Base-by-base conservation (phyloP, 2,888 invertebrate species). In the Morpho helenor region DNA sequence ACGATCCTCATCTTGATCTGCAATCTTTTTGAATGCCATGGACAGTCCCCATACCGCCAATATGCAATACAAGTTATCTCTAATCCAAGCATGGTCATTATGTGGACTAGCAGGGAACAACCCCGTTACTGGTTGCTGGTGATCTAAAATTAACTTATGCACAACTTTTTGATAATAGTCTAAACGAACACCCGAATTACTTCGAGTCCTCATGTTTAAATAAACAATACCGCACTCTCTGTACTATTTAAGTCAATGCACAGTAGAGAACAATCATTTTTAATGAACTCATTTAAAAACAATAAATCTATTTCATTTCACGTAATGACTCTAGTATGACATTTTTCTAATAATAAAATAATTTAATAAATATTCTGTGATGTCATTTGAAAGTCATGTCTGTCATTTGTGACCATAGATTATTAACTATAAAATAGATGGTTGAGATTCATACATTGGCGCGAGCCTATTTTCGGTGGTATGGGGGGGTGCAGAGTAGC, bases 21-120 rank as follows among this genome's bases (percentile, higher is more conserved):
- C 98, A 77, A 97, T 98, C 91, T 99, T 99, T 82, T 98, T 98
- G 80, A 99, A 99, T 0, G 99, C 97, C 96, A 99, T 96, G 0
- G 99, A 97, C 9, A 99, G 91, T 0, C 98, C 99, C 99, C 99
- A 99, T 40, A 99, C 97, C 8, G 98, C 97, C 74, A 99, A 90
- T 70, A 98, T 97, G 66, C 98, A 98, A 80, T 99, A 99, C 1
- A 99, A 94, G 91, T 99, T 99, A 82, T 99, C 99, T 51, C 99
- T 93, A 65, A 99, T 97, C 99, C 99, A 99, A 0, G 99, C 99
- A 88, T 99, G 99, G 60, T 96, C 94, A 78, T 96, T 96, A 6
- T 94, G 93, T 47, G 93, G 92, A 72, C 96, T 97, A 7, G 98
- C 97, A 52, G 99, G 98, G 77, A 99, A 96, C 57, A 99, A 91